Evolutionary conservation across 1,140 invertebrate species (phyloP).

Genomic region (Drosophila carrolli): DNA sequence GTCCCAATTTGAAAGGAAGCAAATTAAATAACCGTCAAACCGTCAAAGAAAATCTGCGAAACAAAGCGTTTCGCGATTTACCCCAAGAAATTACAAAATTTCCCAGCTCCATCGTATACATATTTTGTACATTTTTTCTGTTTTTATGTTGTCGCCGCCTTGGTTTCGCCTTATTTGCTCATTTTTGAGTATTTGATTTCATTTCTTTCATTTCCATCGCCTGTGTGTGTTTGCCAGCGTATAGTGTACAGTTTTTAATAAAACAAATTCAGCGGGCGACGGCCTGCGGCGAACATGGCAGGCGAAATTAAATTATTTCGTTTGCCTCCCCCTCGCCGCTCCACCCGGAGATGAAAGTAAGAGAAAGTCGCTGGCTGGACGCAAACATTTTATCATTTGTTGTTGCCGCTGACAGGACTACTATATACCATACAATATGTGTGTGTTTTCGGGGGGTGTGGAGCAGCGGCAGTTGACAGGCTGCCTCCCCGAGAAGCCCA

Average conservation of each 20-base stretch:
- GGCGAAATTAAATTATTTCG: constrained; percentile 80
- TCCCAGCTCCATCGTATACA: background rate
- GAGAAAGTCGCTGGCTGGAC: constrained; percentile 51
- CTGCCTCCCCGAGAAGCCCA: constrained; percentile 32
- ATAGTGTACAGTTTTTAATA: constrained; percentile 77
- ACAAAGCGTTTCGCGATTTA: constrained; percentile 43
- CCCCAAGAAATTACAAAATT: constrained; percentile 43
- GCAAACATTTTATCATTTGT: constrained; percentile 73
- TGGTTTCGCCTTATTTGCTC: constrained; percentile 61
- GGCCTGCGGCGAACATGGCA: constrained; percentile 79
- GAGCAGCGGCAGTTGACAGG: constrained; percentile 42
- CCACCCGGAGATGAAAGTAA: constrained; percentile 38
- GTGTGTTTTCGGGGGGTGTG: background rate
- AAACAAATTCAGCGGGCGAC: constrained; percentile 77
- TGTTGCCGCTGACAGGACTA: constrained; percentile 65
- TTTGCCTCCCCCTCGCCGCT: constrained; percentile 18
- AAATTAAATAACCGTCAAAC: constrained; percentile 56
- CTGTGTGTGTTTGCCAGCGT: constrained; percentile 23
- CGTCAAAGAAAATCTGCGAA: constrained; percentile 46
- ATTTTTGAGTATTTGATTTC: constrained; percentile 80
- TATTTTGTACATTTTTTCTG: constrained; percentile 35
- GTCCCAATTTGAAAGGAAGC: constrained; percentile 13
- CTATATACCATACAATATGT: background rate
- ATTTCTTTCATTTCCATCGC: constrained; percentile 52
- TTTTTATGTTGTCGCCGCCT: constrained; percentile 20